These are phyloP conservation scores for Cenopis cana DNA, from an alignment of 2,888 invertebrate genomes.

Conservation along the genomic window DNA sequence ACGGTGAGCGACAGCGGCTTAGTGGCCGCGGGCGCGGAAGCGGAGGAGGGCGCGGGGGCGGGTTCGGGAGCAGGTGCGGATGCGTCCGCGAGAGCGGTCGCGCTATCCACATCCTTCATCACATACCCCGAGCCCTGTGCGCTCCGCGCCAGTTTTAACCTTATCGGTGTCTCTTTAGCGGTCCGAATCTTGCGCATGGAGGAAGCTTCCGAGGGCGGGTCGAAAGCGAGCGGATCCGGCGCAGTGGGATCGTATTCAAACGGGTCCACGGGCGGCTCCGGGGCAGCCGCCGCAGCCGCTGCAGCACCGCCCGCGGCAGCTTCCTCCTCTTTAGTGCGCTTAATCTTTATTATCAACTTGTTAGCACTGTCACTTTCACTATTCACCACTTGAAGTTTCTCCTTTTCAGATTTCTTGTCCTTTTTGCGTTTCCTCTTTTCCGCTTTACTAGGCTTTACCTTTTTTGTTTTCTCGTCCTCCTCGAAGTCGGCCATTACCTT, in stretches of 20 bases:
- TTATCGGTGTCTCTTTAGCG: slow-evolving; percentile 90
- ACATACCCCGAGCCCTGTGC: slow-evolving; percentile 90
- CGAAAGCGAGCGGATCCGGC: slow-evolving; percentile 77
- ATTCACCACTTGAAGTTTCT: slow-evolving; percentile 81
- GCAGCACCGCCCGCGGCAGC: slow-evolving; percentile 53
- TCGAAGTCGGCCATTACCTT: slow-evolving; percentile 94
- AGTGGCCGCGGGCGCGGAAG: slow-evolving; percentile 52
- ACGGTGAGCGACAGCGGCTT: slow-evolving; percentile 81
- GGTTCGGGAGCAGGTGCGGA: slow-evolving; percentile 48
- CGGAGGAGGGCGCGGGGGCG: slow-evolving; percentile 54
- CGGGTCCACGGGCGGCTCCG: slow-evolving; percentile 70
- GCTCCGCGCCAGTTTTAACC: slow-evolving; percentile 93
- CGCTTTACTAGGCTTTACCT: slow-evolving; percentile 71
- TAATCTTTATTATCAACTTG: slow-evolving; percentile 91
- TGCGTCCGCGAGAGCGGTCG: slow-evolving; percentile 47
- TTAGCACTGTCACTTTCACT: slow-evolving; percentile 86
- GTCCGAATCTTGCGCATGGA: slow-evolving; percentile 86
- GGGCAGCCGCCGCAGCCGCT: slow-evolving; percentile 62
- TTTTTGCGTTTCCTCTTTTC: slow-evolving; percentile 81
- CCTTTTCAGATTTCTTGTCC: slow-evolving; percentile 83
- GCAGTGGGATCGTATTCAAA: slow-evolving; percentile 79
- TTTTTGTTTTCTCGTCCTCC: slow-evolving; percentile 86
- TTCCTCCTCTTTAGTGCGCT: slow-evolving; percentile 79
- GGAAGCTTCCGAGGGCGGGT: slow-evolving; percentile 69
- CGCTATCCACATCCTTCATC: slow-evolving; percentile 76